Evolutionary conservation across 2,888 invertebrate genomes (phyloP).

Genomic region (Acanthosepion pharaonis): DNA sequence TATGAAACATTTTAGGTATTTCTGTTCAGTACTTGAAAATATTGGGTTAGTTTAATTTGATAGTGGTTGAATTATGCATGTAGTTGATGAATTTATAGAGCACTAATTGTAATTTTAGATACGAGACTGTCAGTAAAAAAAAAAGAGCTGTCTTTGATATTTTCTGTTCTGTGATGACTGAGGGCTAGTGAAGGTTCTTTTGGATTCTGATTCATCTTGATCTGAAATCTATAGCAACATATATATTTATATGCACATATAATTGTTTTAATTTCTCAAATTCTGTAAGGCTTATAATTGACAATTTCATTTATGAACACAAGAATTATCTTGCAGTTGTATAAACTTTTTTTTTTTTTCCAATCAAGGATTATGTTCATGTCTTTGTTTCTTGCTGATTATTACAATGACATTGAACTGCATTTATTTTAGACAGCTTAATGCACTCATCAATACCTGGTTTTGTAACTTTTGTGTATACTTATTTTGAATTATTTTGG

Average conservation of each 20-base stretch:
- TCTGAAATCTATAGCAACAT: too few relatives aligned
- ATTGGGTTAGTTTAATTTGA: neutral
- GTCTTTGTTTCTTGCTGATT: neutral
- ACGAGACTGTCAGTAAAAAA: too few relatives aligned
- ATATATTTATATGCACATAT: too few relatives aligned
- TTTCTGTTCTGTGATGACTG: too few relatives aligned
- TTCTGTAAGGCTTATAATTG: too few relatives aligned
- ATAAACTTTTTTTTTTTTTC: too few relatives aligned
- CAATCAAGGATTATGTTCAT: neutral
- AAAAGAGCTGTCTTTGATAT: too few relatives aligned
- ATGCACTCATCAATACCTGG: neutral
- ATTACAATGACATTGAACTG: neutral
- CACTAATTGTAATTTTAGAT: neutral
- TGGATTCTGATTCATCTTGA: too few relatives aligned
- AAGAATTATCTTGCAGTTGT: too few relatives aligned
- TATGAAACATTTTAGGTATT: neutral
- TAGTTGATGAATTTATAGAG: neutral
- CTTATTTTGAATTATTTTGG: neutral
- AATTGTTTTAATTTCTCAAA: too few relatives aligned
- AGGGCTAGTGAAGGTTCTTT: too few relatives aligned
- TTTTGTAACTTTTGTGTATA: slow-evolving; percentile 36
- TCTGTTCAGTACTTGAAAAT: neutral
- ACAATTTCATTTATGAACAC: too few relatives aligned
- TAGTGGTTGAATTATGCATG: neutral
- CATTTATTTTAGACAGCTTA: neutral